Evolutionary conservation across 1,140 invertebrate species (phyloP), one percentile per base, ranked within the genome.

Genomic region (Lasaia peninsularis): DNA sequence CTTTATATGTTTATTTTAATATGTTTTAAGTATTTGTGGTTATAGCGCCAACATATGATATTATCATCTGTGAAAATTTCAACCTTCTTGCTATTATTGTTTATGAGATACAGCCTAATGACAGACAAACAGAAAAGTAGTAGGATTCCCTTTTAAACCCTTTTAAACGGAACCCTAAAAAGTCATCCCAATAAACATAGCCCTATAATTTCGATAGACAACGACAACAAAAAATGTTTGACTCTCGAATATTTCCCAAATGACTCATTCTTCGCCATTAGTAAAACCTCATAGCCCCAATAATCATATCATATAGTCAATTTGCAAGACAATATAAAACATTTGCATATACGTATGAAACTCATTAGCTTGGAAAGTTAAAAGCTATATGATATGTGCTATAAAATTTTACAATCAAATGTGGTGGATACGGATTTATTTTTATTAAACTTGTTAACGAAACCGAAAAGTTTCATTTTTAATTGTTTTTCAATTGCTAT

Each of bases 281-380:
- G 8, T 40, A 14, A 44, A 44, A 20, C 16, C 37, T 44, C 51
- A 49, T 60, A 54, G 53, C 52, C 44, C 40, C 52, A 54, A 60
- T 44, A 44, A 44, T 44, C 37, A 44, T 44, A 44, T 44, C 37
- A 20, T 44, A 44, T 10, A 44, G 16, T 44, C 52, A 44, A 62
- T 63, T 58, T 34, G 60, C 64, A 44, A 57, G 40, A 49, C 51
- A 62, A 66, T 66, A 57, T 53, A 56, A 56, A 53, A 56, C 24
- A 60, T 63, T 67, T 59, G 49, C 60, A 32, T 60, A 16, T 50
- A 33, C 52, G 35, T 63, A 57, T 49, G 54, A 60, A 60, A 58
- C 51, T 60, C 44, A 28, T 48, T 60, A 34, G 54, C 16, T 44
- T 16, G 35, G 7, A 44, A 10, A 44, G 20, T 44, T 44, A 44